A percentile compares a stretch with the other conserved stretches of the same genome.
phyloP scores from a whole-genome alignment of 1,140 invertebrate species.

The Platyscapa corneri region DNA sequence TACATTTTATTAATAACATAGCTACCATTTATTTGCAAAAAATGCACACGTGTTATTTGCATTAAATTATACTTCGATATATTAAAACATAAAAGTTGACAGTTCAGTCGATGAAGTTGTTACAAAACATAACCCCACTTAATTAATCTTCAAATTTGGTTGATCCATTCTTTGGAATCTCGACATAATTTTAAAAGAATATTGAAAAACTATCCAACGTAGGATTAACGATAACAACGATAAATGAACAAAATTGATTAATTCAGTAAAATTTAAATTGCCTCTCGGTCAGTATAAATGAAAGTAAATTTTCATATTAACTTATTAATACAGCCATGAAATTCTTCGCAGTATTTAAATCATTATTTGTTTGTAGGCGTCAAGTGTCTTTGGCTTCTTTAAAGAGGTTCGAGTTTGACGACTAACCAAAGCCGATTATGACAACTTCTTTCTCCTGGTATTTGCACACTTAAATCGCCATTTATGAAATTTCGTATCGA shows the following conservation, averaged over 20 bases:
- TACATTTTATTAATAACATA: no score
- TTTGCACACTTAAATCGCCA: background rate
- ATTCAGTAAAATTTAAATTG: background rate
- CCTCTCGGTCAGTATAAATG: background rate
- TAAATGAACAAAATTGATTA: slow-evolving; percentile 4
- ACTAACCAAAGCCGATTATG: slow-evolving; percentile 2
- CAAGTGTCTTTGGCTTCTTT: background rate
- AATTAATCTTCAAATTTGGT: background rate
- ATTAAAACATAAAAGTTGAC: no score
- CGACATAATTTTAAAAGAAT: background rate
- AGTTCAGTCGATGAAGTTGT: background rate
- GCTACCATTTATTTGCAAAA: no score
- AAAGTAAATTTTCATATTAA: slow-evolving; percentile 4
- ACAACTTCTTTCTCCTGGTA: background rate
- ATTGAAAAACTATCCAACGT: background rate
- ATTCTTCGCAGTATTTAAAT: background rate
- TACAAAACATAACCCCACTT: background rate
- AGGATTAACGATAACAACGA: background rate
- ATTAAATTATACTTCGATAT: no score
- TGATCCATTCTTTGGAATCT: background rate
- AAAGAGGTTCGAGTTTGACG: background rate
- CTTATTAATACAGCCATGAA: slow-evolving; percentile 2
- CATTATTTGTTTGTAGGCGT: background rate
- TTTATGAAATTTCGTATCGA: background rate
- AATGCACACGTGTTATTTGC: no score